Evolutionary conservation across 2,888 invertebrate genomes (phyloP).

Genomic region (Drosophila niveifrons): DNA sequence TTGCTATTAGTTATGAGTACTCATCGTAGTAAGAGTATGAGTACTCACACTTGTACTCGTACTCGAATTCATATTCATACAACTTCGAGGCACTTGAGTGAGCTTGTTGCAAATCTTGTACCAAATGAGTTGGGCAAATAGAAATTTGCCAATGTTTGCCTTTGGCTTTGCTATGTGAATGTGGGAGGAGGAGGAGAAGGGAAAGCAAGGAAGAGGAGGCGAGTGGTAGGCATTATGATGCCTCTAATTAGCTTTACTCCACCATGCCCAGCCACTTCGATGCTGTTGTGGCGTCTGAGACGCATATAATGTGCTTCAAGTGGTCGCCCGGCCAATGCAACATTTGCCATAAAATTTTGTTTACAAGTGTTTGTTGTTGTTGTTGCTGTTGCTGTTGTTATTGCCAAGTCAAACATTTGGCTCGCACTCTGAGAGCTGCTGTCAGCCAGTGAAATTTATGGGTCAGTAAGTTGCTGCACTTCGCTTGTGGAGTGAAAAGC

Average conservation of each 20-base stretch:
- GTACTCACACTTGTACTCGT: slow-evolving; percentile 5
- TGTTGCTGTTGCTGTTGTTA: slow-evolving; percentile 47
- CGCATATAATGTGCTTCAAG: slow-evolving; percentile 49
- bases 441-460: slow-evolving; percentile 74
- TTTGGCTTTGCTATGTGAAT: slow-evolving; percentile 8
- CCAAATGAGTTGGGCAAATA: slow-evolving; percentile 74
- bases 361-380: slow-evolving; percentile 60
- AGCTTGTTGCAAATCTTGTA: slow-evolving; percentile 74
- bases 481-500: slow-evolving; percentile 59
- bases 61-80: slow-evolving; percentile 24
- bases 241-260: slow-evolving; percentile 69
- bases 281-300: slow-evolving; percentile 31
- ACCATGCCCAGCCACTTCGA: slow-evolving; percentile 22
- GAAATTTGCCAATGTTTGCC: slow-evolving; percentile 76
- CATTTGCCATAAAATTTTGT: slow-evolving; percentile 73
- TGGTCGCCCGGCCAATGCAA: slow-evolving; percentile 52
- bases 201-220: slow-evolving; percentile 7
- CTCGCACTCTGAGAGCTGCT: slow-evolving; percentile 34
- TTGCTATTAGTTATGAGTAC: slow-evolving; percentile 70
- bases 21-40: slow-evolving; percentile 12
- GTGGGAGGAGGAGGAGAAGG: not conserved
- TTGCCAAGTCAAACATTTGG: slow-evolving; percentile 63
- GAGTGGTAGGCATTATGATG: slow-evolving; percentile 60
- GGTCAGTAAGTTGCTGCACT: slow-evolving; percentile 73
- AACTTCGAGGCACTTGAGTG: slow-evolving; percentile 45